These are phyloP conservation scores for Pinctada fucata DNA, from an alignment of 2,888 invertebrate genomes.

Conservation along the genomic window DNA sequence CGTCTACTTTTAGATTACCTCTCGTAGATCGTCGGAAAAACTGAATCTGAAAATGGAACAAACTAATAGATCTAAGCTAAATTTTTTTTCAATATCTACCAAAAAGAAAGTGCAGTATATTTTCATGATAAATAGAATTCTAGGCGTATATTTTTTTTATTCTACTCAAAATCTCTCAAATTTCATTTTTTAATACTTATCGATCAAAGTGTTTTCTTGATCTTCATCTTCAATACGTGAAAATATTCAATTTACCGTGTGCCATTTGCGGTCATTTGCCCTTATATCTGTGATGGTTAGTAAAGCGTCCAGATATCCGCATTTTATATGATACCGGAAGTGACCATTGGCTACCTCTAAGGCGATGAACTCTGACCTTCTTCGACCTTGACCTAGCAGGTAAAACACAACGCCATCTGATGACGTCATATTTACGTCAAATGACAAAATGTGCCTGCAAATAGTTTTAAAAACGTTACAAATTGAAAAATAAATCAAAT, in stretches of 20 bases:
- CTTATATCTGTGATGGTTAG: slow-evolving; percentile 46
- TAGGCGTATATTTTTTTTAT: no score
- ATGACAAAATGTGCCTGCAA: slow-evolving; percentile 51
- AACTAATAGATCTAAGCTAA: neutral
- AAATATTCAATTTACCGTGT: slow-evolving; percentile 42
- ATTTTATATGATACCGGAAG: slow-evolving; percentile 53
- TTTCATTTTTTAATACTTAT: no score
- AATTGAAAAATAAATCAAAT: no score
- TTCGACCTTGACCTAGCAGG: slow-evolving; percentile 36
- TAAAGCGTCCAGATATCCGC: slow-evolving; percentile 49
- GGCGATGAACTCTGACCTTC: slow-evolving; percentile 48
- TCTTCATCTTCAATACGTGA: neutral
- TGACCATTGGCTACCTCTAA: slow-evolving; percentile 47
- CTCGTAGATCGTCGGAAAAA: slow-evolving; percentile 46
- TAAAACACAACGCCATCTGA: slow-evolving; percentile 54
- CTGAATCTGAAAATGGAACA: slow-evolving; percentile 43
- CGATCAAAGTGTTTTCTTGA: no score
- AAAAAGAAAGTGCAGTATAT: no score
- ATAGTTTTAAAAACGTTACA: neutral
- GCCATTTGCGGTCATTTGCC: slow-evolving; percentile 54
- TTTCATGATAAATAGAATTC: no score
- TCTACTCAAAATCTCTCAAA: no score
- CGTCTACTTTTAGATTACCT: slow-evolving; percentile 50
- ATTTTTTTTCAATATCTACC: no score
- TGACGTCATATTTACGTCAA: slow-evolving; percentile 53